A percentile compares a stretch with the other conserved stretches of the same genome.
Evolutionary conservation across 2,888 invertebrate genomes (phyloP).

Genomic region (Ophioninae sp.): DNA sequence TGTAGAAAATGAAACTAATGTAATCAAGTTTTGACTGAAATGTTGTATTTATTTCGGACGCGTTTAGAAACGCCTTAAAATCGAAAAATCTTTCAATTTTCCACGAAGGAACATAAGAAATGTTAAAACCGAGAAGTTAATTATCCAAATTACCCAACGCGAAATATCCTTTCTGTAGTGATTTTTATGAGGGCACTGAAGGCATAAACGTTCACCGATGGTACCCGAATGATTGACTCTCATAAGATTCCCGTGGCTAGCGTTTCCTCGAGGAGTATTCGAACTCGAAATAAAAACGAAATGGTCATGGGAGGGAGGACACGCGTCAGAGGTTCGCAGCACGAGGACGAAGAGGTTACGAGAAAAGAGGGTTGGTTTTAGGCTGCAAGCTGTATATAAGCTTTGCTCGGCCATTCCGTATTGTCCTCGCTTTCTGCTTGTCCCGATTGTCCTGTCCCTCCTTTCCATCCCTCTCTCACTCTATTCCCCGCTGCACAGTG

Average conservation of each 20-base stretch:
- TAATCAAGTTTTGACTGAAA: no score
- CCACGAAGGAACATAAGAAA: background rate
- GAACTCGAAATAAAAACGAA: background rate
- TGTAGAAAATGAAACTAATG: no score
- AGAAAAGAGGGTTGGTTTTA: constrained; percentile 39
- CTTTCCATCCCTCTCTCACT: constrained; percentile 33
- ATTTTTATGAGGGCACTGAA: background rate
- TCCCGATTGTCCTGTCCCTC: constrained; percentile 58
- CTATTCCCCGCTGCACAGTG: background rate
- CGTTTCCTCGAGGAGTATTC: background rate
- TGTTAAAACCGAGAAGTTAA: background rate
- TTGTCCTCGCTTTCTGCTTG: constrained; percentile 54
- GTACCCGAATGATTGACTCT: background rate
- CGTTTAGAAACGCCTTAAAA: no score
- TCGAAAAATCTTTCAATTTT: no score
- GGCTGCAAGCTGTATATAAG: constrained; percentile 42
- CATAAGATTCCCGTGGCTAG: background rate
- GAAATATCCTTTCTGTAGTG: background rate
- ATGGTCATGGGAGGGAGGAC: constrained; percentile 30
- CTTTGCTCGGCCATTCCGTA: constrained; percentile 52
- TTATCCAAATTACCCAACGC: background rate
- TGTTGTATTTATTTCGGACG: no score
- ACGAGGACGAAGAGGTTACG: constrained; percentile 14
- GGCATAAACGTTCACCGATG: background rate
- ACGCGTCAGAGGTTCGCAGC: constrained; percentile 43